Evolutionary conservation across 1,140 invertebrate genomes (phyloP).

Genomic region (Argopecten irradians): DNA sequence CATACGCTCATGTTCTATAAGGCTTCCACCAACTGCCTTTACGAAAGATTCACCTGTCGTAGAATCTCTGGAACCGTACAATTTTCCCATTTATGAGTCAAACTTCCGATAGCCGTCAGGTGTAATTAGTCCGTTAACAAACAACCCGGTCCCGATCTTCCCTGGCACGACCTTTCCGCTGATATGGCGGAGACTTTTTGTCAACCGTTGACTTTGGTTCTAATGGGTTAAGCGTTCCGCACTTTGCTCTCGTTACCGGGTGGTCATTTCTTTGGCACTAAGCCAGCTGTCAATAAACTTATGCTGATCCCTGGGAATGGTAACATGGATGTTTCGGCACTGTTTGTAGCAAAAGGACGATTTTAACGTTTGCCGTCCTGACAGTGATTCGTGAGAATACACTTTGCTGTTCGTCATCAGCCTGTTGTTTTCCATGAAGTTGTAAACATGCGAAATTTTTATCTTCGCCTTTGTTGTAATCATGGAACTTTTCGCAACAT

Average conservation of each 20-base stretch:
- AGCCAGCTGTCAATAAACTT: slow-evolving; percentile 75
- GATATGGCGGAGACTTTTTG: slow-evolving; percentile 70
- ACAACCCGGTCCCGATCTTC: slow-evolving; percentile 65
- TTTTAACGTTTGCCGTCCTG: slow-evolving; percentile 64
- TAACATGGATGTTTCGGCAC: slow-evolving; percentile 76
- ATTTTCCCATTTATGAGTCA: slow-evolving; percentile 55
- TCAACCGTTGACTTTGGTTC: slow-evolving; percentile 58
- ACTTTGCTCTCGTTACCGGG: slow-evolving; percentile 68
- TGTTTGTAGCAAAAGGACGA: slow-evolving; percentile 76
- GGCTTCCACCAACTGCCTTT: slow-evolving; percentile 67
- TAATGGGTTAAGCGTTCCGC: slow-evolving; percentile 65
- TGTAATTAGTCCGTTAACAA: slow-evolving; percentile 72
- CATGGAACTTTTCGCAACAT: slow-evolving; percentile 58
- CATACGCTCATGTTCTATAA: slow-evolving; percentile 65
- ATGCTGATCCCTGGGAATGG: slow-evolving; percentile 73
- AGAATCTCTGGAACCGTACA: slow-evolving; percentile 69
- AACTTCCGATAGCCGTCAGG: slow-evolving; percentile 67
- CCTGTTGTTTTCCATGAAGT: slow-evolving; percentile 96
- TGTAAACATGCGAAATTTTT: slow-evolving; percentile 79
- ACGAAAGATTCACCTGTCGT: slow-evolving; percentile 63
- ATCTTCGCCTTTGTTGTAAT: slow-evolving; percentile 19
- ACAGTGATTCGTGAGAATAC: slow-evolving; percentile 65
- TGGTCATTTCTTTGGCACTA: slow-evolving; percentile 71
- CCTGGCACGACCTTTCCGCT: slow-evolving; percentile 73
- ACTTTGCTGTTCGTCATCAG: slow-evolving; percentile 93